Conservation (phyloP, 2,797 vertebrate genomes). For the Melanotaenia trifasciata region DNA sequence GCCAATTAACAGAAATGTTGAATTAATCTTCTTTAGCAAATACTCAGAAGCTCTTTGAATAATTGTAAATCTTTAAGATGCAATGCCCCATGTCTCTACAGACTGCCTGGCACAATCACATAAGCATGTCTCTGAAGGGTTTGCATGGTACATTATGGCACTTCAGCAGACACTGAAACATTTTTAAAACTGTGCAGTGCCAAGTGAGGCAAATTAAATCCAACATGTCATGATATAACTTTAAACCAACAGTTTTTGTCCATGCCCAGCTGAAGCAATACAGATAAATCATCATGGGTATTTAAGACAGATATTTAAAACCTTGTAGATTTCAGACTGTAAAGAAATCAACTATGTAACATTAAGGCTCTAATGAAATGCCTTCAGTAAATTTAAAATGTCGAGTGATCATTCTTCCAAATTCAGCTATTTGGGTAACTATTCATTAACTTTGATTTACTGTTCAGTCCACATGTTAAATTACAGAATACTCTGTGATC, state of each 20-base stretch:
- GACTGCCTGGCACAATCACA: neutral
- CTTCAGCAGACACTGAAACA: neutral
- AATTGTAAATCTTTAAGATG: neutral
- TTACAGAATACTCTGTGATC: neutral
- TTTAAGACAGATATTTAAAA: too few relatives aligned
- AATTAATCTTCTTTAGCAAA: constrained; percentile 21
- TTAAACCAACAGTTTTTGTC: neutral
- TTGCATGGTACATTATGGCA: neutral
- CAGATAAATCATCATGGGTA: neutral
- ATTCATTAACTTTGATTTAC: too few relatives aligned
- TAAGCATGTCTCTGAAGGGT: neutral
- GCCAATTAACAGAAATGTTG: neutral
- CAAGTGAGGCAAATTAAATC: neutral
- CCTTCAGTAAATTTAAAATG: too few relatives aligned
- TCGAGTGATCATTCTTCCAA: too few relatives aligned
- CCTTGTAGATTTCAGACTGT: too few relatives aligned
- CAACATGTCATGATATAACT: neutral
- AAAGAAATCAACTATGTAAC: too few relatives aligned
- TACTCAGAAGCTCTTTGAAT: neutral
- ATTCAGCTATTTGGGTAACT: too few relatives aligned
- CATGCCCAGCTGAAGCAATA: neutral
- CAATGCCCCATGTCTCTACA: neutral
- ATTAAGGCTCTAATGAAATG: too few relatives aligned
- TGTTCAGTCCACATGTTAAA: too few relatives aligned
- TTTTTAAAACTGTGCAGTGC: neutral